Evolutionary conservation across 2,888 invertebrate species (phyloP), one percentile per base, ranked within the genome.

Genomic region (Diplazon laetatorius): DNA sequence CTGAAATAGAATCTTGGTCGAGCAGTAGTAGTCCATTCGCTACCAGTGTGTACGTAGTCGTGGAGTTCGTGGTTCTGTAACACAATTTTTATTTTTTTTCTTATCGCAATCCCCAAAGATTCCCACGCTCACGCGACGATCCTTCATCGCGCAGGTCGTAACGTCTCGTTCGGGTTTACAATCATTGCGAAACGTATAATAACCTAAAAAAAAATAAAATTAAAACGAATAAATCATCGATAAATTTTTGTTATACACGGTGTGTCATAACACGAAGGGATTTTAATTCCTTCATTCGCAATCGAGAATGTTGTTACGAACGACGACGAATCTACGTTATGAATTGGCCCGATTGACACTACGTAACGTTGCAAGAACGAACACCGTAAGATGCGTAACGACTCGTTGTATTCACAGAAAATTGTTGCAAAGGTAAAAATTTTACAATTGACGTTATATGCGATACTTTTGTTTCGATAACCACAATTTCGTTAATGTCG

Each of bases 281-380:
- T 12, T 60, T 20, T 44, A 18, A 12, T n/a, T n/a, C n/a, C n/a
- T n/a, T n/a, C n/a, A 57, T 42, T 39, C 39, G 69, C 10, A n/a
- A 8, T 30, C 35, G 76, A 76, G 81, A 78, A 82, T 82, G 82
- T 73, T 96, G 96, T 93, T 96, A 92, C 94, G 96, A 92, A 94
- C 95, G 91, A 93, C 95, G 87, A 92, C 93, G 88, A 85, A 83
- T 70, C 91, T 94, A 91, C 94, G 95, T 92, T 94, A 94, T 91
- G 94, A 95, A 90, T 91, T 94, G 85, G 90, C 95, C 85, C 94
- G 94, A 87, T 93, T 93, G 88, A 92, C 93, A 87, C 90, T 95
- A 60, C 93, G 93, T 90, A 94, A 93, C 92, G 92, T 93, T 85
- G 89, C 93, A 81, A 92, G 94, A 87, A 91, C 91, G 81, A 94